Conservation (phyloP, 2,888 invertebrate genomes). For the Zygaena filipendulae region DNA sequence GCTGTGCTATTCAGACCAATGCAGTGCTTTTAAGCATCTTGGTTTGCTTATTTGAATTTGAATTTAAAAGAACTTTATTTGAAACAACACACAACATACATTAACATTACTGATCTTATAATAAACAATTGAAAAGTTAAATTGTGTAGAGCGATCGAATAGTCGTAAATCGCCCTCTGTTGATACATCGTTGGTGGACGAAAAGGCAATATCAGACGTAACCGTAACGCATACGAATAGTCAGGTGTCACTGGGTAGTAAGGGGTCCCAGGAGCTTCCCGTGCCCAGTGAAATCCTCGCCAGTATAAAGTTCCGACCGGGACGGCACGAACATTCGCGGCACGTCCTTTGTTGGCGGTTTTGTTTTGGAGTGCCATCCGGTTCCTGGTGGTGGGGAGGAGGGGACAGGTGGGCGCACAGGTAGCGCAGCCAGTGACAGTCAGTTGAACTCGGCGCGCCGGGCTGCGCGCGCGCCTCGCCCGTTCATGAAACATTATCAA, state of each 20-base stretch:
- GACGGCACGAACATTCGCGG: constrained; percentile 63
- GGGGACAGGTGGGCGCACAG: constrained; percentile 65
- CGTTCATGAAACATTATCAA: constrained; percentile 39
- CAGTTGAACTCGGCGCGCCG: constrained; percentile 55
- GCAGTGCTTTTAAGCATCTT: too few species aligned
- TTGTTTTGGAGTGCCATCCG: constrained; percentile 68
- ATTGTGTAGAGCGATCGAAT: constrained; percentile 19
- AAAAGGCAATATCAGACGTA: too few species aligned
- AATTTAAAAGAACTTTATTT: too few species aligned
- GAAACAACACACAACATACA: too few species aligned
- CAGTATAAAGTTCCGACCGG: constrained; percentile 32
- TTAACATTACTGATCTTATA: too few species aligned
- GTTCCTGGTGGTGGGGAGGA: constrained; percentile 60
- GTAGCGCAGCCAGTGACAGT: constrained; percentile 53
- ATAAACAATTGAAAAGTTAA: constrained; percentile 23
- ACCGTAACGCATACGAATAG: constrained; percentile 36
- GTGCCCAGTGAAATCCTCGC: constrained; percentile 33
- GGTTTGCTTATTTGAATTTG: too few species aligned
- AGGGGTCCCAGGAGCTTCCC: constrained; percentile 24
- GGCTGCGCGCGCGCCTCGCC: constrained; percentile 55
- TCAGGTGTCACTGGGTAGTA: constrained; percentile 48
- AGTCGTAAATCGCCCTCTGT: constrained; percentile 23
- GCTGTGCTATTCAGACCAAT: too few species aligned
- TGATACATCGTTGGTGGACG: too few species aligned
- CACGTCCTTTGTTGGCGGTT: constrained; percentile 67